These are phyloP conservation scores for Drosophila simulans DNA, from an alignment of 1,140 invertebrate species.

Conservation along the genomic window DNA sequence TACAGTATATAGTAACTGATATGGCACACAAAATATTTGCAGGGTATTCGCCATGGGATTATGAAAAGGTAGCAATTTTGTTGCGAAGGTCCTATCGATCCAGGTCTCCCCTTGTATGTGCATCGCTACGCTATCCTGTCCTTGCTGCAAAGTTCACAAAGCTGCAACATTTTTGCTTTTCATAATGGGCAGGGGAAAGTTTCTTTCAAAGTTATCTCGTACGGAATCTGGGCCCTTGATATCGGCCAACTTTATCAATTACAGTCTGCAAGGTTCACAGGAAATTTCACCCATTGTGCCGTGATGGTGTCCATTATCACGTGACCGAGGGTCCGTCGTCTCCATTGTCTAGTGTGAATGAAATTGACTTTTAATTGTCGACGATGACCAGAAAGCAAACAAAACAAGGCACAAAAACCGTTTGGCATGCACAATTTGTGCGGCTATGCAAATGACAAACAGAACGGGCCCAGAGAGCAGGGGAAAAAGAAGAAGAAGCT, in stretches of 20 bases:
- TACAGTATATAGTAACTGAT: too few relatives aligned
- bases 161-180: slow-evolving; percentile 23
- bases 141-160: slow-evolving; percentile 37
- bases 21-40: too few relatives aligned
- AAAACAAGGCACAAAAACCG: slow-evolving; percentile 44
- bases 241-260: slow-evolving; percentile 28
- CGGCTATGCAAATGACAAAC: slow-evolving; percentile 63
- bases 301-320: slow-evolving; percentile 36
- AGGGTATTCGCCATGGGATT: slow-evolving; percentile 9
- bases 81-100: slow-evolving; percentile 32
- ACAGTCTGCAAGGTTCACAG: slow-evolving; percentile 8
- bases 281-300: neutral
- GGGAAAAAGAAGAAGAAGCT: slow-evolving; percentile 6
- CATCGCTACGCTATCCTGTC: slow-evolving; percentile 18
- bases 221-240: slow-evolving; percentile 23
- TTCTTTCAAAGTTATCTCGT: slow-evolving; percentile 26
- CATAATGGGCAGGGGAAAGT: slow-evolving; percentile 2
- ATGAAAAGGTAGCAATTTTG: slow-evolving; percentile 19
- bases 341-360: slow-evolving; percentile 58
- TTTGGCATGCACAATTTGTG: slow-evolving; percentile 63
- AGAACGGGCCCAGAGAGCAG: slow-evolving; percentile 22
- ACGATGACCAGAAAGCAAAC: slow-evolving; percentile 39
- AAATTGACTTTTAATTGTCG: slow-evolving; percentile 77
- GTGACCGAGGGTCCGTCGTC: slow-evolving; percentile 31
- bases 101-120: slow-evolving; percentile 19